Evolutionary conservation across 2,797 vertebrate genomes (phyloP), one percentile per base, ranked within the genome.

Genomic region (Mycteria americana): DNA sequence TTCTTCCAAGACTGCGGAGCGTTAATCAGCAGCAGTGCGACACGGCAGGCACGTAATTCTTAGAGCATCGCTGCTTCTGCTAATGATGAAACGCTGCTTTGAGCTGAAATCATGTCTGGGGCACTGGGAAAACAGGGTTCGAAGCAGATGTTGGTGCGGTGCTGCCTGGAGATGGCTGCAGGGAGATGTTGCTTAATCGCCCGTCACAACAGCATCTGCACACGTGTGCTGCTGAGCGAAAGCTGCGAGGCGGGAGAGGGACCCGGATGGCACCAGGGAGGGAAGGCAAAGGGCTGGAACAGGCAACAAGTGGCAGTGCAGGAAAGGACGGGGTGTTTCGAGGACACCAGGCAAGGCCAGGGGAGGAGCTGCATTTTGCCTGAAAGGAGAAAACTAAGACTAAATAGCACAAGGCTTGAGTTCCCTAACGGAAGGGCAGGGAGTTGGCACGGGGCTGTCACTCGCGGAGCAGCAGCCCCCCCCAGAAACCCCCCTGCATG

Each of bases 71-170:
- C 25, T 79, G 63, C 77, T 79, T 33, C 75, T 65, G 88, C 45
- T 82, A 25, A 68, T 4, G 74, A 74, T 43, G 68, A 43, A 85
- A 63, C 1, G 11, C 27, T 8, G n/a, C 31, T 87, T 50, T 43
- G 81, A 68, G 92, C 60, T 92, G 88, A 75, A 95, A 87, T 89
- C 77, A 13, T 39, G 33, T 68, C 89, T 92, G 75, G 75, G 80
- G 39, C 64, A 10, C 15, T 56, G 74, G 74, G 67, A 72, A 62
- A 85, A 54, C 1, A 2, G 33, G 41, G 57, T 12, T 46, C 5
- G 56, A 19, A 77, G 48, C 90, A 95, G 92, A 88, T 91, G 86
- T 45, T 39, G 67, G 35, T 41, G 74, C 0, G 0, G 35, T 18
- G 67, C 51, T 85, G 68, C 74, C 68, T 64, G 69, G 76, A 81